Evolutionary conservation across 2,888 invertebrate species (phyloP).

Genomic region (Tetranychus piercei): DNA sequence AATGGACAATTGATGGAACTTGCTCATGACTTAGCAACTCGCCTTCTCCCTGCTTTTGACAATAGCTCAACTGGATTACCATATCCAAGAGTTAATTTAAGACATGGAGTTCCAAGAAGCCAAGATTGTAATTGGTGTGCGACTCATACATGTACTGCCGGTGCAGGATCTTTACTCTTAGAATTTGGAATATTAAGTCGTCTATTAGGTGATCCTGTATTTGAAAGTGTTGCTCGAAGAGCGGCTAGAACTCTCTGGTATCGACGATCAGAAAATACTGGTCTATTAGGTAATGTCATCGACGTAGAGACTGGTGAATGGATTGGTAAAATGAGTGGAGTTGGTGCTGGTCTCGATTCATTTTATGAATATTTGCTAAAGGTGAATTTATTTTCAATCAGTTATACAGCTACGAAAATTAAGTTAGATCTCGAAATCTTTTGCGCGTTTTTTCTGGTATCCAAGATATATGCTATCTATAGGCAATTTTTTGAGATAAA

Average conservation of each 20-base stretch:
- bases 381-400: constrained; percentile 27
- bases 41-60: constrained; percentile 44
- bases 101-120: constrained; percentile 36
- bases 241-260: constrained; percentile 41
- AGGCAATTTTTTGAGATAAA: too few relatives aligned
- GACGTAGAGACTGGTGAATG: constrained; percentile 45
- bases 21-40: constrained; percentile 43
- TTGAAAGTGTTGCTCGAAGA: constrained; percentile 41
- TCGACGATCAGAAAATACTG: constrained; percentile 40
- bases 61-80: constrained; percentile 42
- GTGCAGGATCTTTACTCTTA: constrained; percentile 43
- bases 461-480: too few relatives aligned
- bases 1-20: constrained; percentile 41
- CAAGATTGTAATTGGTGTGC: constrained; percentile 31
- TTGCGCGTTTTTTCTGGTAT: too few relatives aligned
- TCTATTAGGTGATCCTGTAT: constrained; percentile 41
- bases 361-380: constrained; percentile 46
- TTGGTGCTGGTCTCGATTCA: constrained; percentile 45
- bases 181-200: constrained; percentile 45
- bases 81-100: constrained; percentile 40
- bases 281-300: constrained; percentile 44
- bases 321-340: constrained; percentile 41
- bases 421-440: too few relatives aligned
- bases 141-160: constrained; percentile 45
- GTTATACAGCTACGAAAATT: too few relatives aligned